phyloP scores from a whole-genome alignment of 2,888 invertebrate genomes.

The Latrodectus hesperus region DNA sequence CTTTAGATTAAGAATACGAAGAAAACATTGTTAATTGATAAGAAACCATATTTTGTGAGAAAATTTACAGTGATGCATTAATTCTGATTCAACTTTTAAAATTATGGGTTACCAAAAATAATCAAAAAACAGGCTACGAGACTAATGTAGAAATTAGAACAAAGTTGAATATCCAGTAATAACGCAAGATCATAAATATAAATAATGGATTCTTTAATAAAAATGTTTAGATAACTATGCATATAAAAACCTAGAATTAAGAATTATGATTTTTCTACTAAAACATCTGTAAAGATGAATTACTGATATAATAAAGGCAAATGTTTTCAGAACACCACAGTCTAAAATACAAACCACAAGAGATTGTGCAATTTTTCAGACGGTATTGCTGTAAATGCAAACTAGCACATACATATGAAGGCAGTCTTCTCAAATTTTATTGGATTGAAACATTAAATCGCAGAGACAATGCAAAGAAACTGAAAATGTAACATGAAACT shows the following conservation, averaged over 20 bases:
- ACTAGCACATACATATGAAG: conserved; percentile 56
- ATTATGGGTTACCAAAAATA: too few relatives aligned
- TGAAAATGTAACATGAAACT: too few relatives aligned
- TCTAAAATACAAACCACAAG: conserved; percentile 50
- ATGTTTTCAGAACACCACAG: conserved; percentile 44
- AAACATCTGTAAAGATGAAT: conserved; percentile 1
- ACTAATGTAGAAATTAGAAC: too few relatives aligned
- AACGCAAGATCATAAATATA: neutral
- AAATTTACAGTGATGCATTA: too few relatives aligned
- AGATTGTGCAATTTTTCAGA: conserved; percentile 64
- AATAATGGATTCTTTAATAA: neutral
- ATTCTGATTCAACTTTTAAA: too few relatives aligned
- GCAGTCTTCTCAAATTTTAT: conserved; percentile 22
- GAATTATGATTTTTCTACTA: neutral
- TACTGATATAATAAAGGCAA: conserved; percentile 54
- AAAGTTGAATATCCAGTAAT: too few relatives aligned
- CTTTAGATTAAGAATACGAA: too few relatives aligned
- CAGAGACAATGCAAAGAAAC: too few relatives aligned
- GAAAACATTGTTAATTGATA: too few relatives aligned
- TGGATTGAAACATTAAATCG: conserved; percentile 22
- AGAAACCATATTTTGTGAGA: too few relatives aligned
- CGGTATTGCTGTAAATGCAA: conserved; percentile 65
- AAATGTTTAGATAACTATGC: neutral
- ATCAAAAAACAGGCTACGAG: too few relatives aligned
- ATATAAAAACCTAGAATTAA: neutral